Evolutionary conservation across 2,888 invertebrate genomes (phyloP).

Genomic region (Tubulanus polymorphus): DNA sequence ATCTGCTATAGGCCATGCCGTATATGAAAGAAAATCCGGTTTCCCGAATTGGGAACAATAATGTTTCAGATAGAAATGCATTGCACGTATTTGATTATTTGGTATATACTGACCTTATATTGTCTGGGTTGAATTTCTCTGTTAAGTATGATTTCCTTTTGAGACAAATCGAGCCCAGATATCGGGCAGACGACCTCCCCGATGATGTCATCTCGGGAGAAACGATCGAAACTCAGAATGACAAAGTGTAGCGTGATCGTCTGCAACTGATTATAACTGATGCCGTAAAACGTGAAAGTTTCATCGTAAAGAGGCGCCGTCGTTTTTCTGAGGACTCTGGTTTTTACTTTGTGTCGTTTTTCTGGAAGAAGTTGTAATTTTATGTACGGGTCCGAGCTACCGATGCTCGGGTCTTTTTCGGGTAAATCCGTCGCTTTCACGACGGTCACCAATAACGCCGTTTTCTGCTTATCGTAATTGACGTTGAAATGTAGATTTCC

Average conservation of each 20-base stretch:
- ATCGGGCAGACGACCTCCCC: constrained; percentile 83
- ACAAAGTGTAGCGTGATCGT: constrained; percentile 76
- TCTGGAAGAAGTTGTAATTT: constrained; percentile 96
- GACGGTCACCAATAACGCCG: constrained; percentile 86
- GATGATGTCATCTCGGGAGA: constrained; percentile 96
- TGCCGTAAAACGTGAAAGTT: constrained; percentile 96
- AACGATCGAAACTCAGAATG: constrained; percentile 75
- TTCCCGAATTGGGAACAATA: no score
- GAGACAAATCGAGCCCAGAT: constrained; percentile 44
- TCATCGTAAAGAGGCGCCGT: constrained; percentile 96
- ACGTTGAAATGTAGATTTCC: constrained; percentile 87
- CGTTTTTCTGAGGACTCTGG: constrained; percentile 91
- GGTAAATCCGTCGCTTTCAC: constrained; percentile 85
- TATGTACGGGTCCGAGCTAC: constrained; percentile 92
- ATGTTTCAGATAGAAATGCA: no score
- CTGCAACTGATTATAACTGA: constrained; percentile 67
- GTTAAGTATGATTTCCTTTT: constrained; percentile 56
- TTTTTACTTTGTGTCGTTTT: constrained; percentile 96
- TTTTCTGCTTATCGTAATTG: constrained; percentile 84
- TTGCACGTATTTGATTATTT: no score
- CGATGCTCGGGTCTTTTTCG: constrained; percentile 71
- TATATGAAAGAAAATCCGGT: no score
- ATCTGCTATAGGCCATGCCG: no score
- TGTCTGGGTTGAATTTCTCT: constrained; percentile 90
- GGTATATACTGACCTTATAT: constrained; percentile 72